phyloP scores from a whole-genome alignment of 2,888 invertebrate species.

The Tachina lurida region DNA sequence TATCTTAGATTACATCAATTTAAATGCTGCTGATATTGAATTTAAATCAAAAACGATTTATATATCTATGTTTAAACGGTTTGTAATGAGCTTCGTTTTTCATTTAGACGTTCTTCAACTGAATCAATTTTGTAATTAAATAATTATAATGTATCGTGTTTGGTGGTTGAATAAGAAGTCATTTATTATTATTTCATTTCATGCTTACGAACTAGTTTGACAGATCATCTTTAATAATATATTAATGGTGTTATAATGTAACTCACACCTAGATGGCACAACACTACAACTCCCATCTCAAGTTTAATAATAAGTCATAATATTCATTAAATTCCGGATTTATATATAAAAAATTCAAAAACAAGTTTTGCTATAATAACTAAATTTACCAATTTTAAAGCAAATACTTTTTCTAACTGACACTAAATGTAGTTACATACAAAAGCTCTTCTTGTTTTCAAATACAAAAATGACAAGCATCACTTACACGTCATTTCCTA shows the following conservation, averaged over 20 bases:
- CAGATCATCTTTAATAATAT: conserved; percentile 29
- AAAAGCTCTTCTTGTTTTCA: conserved; percentile 10
- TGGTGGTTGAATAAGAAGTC: conserved; percentile 18
- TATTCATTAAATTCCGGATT: conserved; percentile 14
- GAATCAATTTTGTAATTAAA: too few species aligned
- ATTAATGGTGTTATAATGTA: conserved; percentile 25
- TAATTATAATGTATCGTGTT: conserved; percentile 31
- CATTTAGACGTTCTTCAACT: too few species aligned
- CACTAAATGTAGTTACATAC: conserved; percentile 14
- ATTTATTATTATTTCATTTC: conserved; percentile 26
- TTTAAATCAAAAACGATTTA: too few species aligned
- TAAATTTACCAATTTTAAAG: conserved; percentile 25
- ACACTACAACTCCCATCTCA: not conserved
- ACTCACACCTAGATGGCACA: conserved; percentile 35
- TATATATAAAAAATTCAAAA: conserved; percentile 14
- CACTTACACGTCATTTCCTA: conserved; percentile 1
- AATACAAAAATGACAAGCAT: conserved; percentile 3
- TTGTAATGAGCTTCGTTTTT: too few species aligned
- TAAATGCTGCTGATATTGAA: too few species aligned
- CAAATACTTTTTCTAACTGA: conserved; percentile 18
- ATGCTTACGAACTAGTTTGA: conserved; percentile 28
- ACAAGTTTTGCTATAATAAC: conserved; percentile 11
- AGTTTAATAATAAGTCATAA: conserved; percentile 28
- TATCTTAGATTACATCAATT: too few species aligned
- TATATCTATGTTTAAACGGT: too few species aligned